phyloP scores from a whole-genome alignment of 92 coral and sea anemone species.

The Montipora capitata region DNA sequence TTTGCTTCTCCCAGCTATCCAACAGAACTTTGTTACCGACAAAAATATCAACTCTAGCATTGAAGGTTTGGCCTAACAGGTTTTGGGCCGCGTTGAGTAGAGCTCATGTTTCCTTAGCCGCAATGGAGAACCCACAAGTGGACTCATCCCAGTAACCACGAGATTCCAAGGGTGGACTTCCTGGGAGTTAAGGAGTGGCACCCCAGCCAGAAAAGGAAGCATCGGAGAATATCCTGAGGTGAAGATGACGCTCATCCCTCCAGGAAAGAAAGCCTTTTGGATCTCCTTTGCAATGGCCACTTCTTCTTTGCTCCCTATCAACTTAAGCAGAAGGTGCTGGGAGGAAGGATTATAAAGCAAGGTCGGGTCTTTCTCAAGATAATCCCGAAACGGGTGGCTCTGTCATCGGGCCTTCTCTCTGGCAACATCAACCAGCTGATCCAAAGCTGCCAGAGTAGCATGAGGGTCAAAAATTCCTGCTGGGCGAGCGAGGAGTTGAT shows the following conservation, averaged over 20 bases:
- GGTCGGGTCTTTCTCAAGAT: conserved; percentile 42
- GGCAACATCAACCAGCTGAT: conserved; percentile 40
- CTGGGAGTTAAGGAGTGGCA: no score
- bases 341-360: conserved; percentile 9
- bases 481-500: conserved; percentile 32
- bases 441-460: conserved; percentile 55
- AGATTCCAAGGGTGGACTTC: no score
- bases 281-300: neutral
- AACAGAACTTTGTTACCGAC: no score
- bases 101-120: no score
- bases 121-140: no score
- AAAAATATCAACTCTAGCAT: no score
- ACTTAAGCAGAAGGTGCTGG: neutral
- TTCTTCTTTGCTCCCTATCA: conserved; percentile 52
- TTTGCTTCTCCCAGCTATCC: no score
- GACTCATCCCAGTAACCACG: no score
- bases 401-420: conserved; percentile 15
- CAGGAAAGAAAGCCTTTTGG: conserved; percentile 20
- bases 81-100: no score
- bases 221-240: neutral
- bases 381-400: conserved; percentile 31
- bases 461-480: conserved; percentile 31
- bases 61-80: no score
- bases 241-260: neutral
- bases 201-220: neutral